Conservation (phyloP, 2,797 vertebrate species). For the Peromyscus melanophrys region DNA sequence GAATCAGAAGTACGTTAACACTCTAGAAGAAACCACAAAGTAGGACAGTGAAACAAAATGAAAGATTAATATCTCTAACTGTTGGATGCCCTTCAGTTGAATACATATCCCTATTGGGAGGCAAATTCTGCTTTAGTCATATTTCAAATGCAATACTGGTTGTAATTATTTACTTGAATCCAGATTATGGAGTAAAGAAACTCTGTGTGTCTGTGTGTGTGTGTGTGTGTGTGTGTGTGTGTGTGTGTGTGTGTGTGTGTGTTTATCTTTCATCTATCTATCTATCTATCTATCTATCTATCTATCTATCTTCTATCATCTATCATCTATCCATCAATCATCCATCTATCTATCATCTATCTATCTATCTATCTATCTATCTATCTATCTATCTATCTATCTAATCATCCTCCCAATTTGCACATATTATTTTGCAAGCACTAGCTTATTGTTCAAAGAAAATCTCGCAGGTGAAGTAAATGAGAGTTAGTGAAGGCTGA, state of each 20-base stretch:
- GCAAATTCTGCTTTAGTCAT: neutral
- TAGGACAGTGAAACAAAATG: neutral
- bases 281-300: neutral
- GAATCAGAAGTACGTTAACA: slow-evolving; percentile 66
- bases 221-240: too few relatives aligned
- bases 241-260: neutral
- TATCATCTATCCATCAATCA: neutral
- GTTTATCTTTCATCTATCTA: neutral
- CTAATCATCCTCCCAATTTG: neutral
- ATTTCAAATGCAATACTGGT: slow-evolving; percentile 2
- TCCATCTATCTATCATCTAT: neutral
- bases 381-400: neutral
- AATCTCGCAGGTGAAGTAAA: neutral
- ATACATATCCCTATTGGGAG: neutral
- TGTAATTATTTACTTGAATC: neutral
- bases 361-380: neutral
- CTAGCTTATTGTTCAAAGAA: neutral
- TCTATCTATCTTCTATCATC: neutral
- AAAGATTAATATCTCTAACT: neutral
- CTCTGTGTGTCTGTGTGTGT: neutral
- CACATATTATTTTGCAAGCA: neutral
- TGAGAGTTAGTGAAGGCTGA: neutral
- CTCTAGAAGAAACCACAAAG: slow-evolving; percentile 48
- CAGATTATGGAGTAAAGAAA: neutral
- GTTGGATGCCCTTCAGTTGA: neutral